Percentiles rank a stretch among this genome's conserved stretches.
Conservation (phyloP, 2,888 invertebrate genomes). For the Beris chalybata region DNA sequence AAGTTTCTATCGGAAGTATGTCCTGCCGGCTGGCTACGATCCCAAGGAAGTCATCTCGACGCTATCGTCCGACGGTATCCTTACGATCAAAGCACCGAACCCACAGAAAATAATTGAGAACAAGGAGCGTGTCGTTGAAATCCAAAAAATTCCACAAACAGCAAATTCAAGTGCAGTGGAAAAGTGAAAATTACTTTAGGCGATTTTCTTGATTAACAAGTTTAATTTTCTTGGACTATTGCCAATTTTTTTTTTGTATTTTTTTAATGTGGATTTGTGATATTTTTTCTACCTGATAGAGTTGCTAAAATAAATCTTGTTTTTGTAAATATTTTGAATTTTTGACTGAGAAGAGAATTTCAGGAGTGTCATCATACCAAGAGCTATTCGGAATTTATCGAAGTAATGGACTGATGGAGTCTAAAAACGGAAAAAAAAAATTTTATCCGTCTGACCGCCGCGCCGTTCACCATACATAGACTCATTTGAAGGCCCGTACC, state of each 20-base stretch:
- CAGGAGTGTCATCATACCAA: too few species aligned
- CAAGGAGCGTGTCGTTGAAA: slow-evolving; percentile 62
- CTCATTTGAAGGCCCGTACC: too few species aligned
- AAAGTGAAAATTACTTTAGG: not conserved
- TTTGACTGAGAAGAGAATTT: too few species aligned
- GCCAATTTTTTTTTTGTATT: slow-evolving; percentile 20
- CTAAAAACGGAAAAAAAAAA: too few species aligned
- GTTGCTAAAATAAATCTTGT: too few species aligned
- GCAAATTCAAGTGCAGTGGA: not conserved
- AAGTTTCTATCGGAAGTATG: slow-evolving; percentile 74
- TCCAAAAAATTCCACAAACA: slow-evolving; percentile 62
- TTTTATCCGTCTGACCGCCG: too few species aligned
- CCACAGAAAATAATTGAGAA: slow-evolving; percentile 34
- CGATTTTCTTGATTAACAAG: not conserved
- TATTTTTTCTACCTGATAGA: slow-evolving; percentile 16
- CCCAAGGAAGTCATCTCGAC: slow-evolving; percentile 72
- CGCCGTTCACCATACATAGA: too few species aligned
- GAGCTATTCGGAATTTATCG: too few species aligned
- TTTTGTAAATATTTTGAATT: too few species aligned
- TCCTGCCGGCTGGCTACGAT: slow-evolving; percentile 70
- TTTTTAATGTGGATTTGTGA: slow-evolving; percentile 23
- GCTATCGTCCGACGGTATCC: slow-evolving; percentile 78
- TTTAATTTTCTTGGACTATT: not conserved
- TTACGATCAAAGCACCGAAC: slow-evolving; percentile 69
- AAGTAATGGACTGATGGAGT: too few species aligned